phyloP scores from a whole-genome alignment of 1,140 invertebrate genomes.

The Sycobia sp. region DNA sequence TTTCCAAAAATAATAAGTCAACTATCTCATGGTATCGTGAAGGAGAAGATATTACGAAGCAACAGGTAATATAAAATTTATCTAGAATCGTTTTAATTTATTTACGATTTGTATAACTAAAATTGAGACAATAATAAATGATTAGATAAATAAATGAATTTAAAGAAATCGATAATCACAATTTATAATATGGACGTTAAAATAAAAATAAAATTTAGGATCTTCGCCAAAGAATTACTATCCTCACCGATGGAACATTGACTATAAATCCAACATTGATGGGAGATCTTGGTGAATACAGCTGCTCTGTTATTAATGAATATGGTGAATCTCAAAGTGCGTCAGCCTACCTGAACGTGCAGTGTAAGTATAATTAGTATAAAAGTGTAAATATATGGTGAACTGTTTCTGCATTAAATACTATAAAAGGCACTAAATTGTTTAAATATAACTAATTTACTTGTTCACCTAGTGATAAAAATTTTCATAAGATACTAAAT shows the following conservation, averaged over 20 bases:
- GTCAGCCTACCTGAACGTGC: slow-evolving; percentile 89
- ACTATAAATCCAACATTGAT: slow-evolving; percentile 76
- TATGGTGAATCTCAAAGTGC: slow-evolving; percentile 83
- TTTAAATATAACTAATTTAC: too few species aligned
- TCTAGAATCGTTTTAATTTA: too few species aligned
- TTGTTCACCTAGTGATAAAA: too few species aligned
- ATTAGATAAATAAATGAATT: too few species aligned
- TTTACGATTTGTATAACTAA: too few species aligned
- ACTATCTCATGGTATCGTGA: slow-evolving; percentile 75
- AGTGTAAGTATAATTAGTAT: slow-evolving; percentile 86
- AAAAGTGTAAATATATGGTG: not conserved
- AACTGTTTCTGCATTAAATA: too few species aligned
- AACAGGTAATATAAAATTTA: slow-evolving; percentile 51
- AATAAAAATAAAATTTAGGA: too few species aligned
- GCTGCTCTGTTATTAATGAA: slow-evolving; percentile 82
- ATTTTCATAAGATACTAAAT: too few species aligned
- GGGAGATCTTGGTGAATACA: slow-evolving; percentile 87
- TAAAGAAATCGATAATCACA: too few species aligned
- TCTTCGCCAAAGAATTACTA: slow-evolving; percentile 66
- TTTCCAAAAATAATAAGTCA: slow-evolving; percentile 69
- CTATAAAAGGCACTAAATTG: too few species aligned
- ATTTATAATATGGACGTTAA: too few species aligned
- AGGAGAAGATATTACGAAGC: slow-evolving; percentile 65
- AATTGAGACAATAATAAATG: too few species aligned
- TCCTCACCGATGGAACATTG: slow-evolving; percentile 74